Base-by-base conservation (phyloP, 1,140 invertebrate species). In the Zaprionus lachaisei region DNA sequence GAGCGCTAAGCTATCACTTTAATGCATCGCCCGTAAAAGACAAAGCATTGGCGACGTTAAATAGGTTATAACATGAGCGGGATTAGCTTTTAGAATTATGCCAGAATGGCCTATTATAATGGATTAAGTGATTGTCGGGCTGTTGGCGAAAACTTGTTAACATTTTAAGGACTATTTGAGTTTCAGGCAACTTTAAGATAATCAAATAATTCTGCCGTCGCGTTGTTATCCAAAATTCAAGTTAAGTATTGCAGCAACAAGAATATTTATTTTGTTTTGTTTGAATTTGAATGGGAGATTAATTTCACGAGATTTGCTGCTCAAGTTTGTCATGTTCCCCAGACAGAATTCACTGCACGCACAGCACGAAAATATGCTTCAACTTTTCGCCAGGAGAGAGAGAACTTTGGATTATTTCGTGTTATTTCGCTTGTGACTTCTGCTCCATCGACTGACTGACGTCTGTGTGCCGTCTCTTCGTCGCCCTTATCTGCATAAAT, bases 401-500 rank as follows among this genome's bases (percentile, higher is more conserved):
- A 47, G 41, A 7, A 47, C n/a, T 37, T n/a, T 15, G 41, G 20
- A 58, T 58, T 66, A 28, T 58, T 58, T 72, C 6, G 11, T 44
- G 26, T 55, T 60, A 15, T 76, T 58, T 51, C n/a, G 22, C 24
- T 6, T 49, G n/a, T 26, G 58, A 9, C 56, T 61, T 72, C 55
- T 56, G 58, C 58, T 22, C 38, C 51, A 70, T 64, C 20, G 14
- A 44, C 54, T 58, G 72, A 31, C 72, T 54, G 72, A 31, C 60
- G 47, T 51, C 28, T 31, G 6, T 67, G 6, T 38, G 22, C 41
- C 60, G 66, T 49, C 47, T 63, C 38, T 41, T 31, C 49, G 55
- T 67, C 73, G 55, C 66, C 55, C 75, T 77, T 87, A 80, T 83
- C 72, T 86, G 67, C 83, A 86, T 87, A 86, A 86, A 86, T 86